phyloP scores from a whole-genome alignment of 2,888 invertebrate genomes.

The Habrosyne pyritoides region DNA sequence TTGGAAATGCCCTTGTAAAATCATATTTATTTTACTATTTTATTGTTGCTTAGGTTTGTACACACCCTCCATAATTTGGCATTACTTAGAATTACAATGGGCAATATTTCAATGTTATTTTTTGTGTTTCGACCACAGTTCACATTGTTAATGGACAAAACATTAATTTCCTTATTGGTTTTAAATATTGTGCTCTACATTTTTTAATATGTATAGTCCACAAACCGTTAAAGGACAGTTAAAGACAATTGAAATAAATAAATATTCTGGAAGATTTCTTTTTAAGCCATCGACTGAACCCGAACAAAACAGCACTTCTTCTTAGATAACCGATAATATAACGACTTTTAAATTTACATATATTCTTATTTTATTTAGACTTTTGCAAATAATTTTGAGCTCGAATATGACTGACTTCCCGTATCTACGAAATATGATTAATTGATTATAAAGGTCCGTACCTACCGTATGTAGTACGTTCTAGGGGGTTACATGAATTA shows the following conservation, averaged over 20 bases:
- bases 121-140: background rate
- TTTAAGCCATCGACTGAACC: too few species aligned
- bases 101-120: background rate
- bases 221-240: background rate
- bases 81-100: slow-evolving; percentile 11
- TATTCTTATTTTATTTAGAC: too few species aligned
- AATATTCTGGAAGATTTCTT: too few species aligned
- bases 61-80: slow-evolving; percentile 24
- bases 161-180: background rate
- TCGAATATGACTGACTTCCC: too few species aligned
- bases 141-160: background rate
- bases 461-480: too few species aligned
- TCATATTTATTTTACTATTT: slow-evolving; percentile 21
- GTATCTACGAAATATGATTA: too few species aligned
- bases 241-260: background rate
- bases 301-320: too few species aligned
- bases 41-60: slow-evolving; percentile 25
- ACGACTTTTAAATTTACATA: too few species aligned
- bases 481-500: too few species aligned
- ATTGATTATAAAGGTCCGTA: too few species aligned
- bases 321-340: too few species aligned
- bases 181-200: background rate
- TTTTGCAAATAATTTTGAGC: too few species aligned
- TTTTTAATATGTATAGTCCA: background rate
- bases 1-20: slow-evolving; percentile 22